Evolutionary conservation across 1,140 invertebrate species (phyloP), one percentile per base, ranked within the genome.

Genomic region (Ptiloglossa arizonensis): DNA sequence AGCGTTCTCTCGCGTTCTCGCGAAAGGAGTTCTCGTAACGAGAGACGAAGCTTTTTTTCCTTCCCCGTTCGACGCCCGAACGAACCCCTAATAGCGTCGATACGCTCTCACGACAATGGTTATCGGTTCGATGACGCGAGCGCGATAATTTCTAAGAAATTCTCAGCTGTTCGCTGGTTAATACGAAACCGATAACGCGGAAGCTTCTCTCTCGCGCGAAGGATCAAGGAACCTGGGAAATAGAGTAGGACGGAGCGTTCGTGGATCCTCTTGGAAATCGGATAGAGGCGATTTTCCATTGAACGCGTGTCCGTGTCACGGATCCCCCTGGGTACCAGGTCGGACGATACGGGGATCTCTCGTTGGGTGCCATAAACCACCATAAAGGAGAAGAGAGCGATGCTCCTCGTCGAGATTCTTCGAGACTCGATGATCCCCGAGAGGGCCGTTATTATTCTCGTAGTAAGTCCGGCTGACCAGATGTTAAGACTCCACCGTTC

Each of bases 381-480:
- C 76, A 83, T 76, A 86, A 82, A 88, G 75, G 67, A 50, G 32
- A 35, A 35, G 41, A 64, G 54, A 70, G 35, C 52, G 52, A 75
- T 52, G 44, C 50, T 22, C 46, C 59, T n/a, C 50, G 44, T 32
- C 27, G 52, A 60, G 70, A 64, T 76, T 85, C 50, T 29, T 57
- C 72, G 8, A 62, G 29, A 22, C 70, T 70, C 79, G 76, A 78
- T 80, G 80, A 82, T 82, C 62, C 77, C 82, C 32, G 57, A 73
- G 73, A 59, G 77, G n/a, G 41, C 71, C 54, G 60, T 78, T 83
- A 87, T 87, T 87, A 85, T 84, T 29, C 83, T 86, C 68, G 80
- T 87, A 87, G 81, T 83, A 80, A 79, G 67, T 80, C 79, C 52
- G 57, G 56, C 74, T 90, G 88, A 87, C 90, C 89, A 89, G 83